A percentile compares a stretch with the other conserved stretches of the same genome.
Evolutionary conservation across 2,113 vertebrate genomes (phyloP).

Genomic region (Cyprinus carpio): DNA sequence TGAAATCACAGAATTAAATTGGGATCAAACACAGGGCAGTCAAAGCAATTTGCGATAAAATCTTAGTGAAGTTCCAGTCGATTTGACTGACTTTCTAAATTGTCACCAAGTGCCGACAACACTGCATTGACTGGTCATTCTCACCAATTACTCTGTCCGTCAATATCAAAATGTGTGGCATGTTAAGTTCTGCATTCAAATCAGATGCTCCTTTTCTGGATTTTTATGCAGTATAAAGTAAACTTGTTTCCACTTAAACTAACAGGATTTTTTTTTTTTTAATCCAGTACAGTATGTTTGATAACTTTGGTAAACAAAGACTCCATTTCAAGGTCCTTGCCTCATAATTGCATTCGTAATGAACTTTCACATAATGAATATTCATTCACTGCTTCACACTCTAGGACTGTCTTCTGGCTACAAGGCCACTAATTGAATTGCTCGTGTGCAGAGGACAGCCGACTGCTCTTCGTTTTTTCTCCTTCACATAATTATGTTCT

Average conservation of each 20-base stretch:
- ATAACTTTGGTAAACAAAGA: constrained; percentile 50
- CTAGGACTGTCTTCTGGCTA: constrained; percentile 36
- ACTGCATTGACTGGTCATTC: not conserved
- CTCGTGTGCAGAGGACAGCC: constrained; percentile 37
- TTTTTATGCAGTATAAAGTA: not conserved
- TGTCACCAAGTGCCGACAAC: not conserved
- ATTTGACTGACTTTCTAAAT: constrained; percentile 18
- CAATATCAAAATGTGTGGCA: not conserved
- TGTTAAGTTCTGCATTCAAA: not conserved
- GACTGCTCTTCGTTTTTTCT: not conserved
- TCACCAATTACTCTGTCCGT: not conserved
- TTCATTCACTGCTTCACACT: constrained; percentile 47
- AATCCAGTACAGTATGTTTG: constrained; percentile 33
- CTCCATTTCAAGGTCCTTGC: constrained; percentile 54
- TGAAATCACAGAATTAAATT: constrained; percentile 5
- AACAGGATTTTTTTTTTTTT: not conserved
- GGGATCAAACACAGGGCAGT: not conserved
- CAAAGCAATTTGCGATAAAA: not conserved
- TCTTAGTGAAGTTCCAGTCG: not conserved
- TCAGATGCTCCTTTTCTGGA: not conserved
- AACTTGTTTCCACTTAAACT: not conserved
- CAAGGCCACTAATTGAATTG: constrained; percentile 55
- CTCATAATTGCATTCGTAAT: constrained; percentile 56
- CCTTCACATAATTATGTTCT: constrained; percentile 23
- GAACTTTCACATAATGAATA: constrained; percentile 55